phyloP scores from a whole-genome alignment of 2,888 invertebrate species.

The Morinoia aosen region DNA sequence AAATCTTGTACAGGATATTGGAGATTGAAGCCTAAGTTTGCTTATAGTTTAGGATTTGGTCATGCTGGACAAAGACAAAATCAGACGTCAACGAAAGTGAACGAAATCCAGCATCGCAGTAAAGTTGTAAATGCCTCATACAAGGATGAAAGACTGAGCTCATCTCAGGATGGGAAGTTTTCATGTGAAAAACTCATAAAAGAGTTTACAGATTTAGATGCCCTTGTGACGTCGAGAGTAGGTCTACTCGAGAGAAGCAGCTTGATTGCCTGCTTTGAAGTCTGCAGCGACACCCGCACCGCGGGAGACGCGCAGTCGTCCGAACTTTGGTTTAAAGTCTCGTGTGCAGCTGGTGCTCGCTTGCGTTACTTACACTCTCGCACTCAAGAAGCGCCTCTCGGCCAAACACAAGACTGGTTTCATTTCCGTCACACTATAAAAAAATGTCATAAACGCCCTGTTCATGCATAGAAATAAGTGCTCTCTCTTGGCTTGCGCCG shows the following conservation, averaged over 20 bases:
- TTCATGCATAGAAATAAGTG: constrained; percentile 50
- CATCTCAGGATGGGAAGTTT: background rate
- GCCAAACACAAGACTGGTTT: constrained; percentile 32
- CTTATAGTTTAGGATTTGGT: background rate
- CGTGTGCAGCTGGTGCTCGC: background rate
- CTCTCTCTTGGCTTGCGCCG: background rate
- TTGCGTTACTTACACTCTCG: constrained; percentile 4
- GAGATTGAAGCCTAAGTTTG: background rate
- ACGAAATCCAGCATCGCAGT: background rate
- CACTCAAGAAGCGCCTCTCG: constrained; percentile 26
- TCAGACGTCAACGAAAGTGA: background rate
- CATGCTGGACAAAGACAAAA: background rate
- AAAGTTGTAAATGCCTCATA: background rate
- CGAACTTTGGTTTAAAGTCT: background rate
- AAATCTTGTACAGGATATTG: background rate
- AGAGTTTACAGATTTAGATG: constrained; percentile 12
- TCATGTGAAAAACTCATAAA: background rate
- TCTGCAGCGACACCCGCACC: background rate
- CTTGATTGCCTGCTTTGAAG: constrained; percentile 9
- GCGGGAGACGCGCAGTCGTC: background rate
- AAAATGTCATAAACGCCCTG: constrained; percentile 49
- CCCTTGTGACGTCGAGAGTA: background rate
- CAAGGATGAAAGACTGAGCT: background rate
- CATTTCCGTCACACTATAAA: constrained; percentile 52
- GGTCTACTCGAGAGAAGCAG: background rate